Conservation (phyloP, 2,113 vertebrate species). For the Astur gentilis region DNA sequence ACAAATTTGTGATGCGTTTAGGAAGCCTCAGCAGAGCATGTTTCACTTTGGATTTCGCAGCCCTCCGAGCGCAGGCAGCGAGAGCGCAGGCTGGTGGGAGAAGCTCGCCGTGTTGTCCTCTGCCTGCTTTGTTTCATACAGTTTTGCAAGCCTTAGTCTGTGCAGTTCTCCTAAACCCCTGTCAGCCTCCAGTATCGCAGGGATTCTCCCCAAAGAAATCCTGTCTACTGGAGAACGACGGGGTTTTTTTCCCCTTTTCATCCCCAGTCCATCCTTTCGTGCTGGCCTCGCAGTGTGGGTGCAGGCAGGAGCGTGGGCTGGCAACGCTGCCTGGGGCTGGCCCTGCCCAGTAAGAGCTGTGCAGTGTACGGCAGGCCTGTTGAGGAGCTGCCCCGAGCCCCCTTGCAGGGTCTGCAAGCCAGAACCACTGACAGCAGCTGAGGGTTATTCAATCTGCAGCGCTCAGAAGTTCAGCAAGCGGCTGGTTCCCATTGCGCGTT, state of each 20-base stretch:
- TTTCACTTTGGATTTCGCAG: background rate
- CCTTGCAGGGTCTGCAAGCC: background rate
- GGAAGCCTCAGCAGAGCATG: background rate
- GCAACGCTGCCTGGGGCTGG: background rate
- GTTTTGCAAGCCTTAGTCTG: background rate
- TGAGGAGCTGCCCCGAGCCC: background rate
- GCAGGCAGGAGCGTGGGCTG: background rate
- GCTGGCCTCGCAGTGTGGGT: rapidly evolving
- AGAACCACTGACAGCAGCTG: background rate
- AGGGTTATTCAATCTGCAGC: background rate
- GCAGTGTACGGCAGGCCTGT: background rate
- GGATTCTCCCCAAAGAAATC: background rate
- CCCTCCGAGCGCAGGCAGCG: rapidly evolving
- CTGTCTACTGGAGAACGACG: rapidly evolving
- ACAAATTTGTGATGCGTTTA: background rate
- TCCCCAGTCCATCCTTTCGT: background rate
- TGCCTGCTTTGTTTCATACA: background rate
- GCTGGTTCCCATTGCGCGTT: rapidly evolving
- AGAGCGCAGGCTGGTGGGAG: rapidly evolving
- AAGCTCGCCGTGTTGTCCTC: background rate
- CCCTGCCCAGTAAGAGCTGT: background rate
- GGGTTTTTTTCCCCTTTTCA: rapidly evolving
- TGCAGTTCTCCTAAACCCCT: background rate
- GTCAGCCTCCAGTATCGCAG: background rate
- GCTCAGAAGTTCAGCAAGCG: background rate